phyloP scores from a whole-genome alignment of 2,113 vertebrate genomes.

The Erpornis zantholeuca region DNA sequence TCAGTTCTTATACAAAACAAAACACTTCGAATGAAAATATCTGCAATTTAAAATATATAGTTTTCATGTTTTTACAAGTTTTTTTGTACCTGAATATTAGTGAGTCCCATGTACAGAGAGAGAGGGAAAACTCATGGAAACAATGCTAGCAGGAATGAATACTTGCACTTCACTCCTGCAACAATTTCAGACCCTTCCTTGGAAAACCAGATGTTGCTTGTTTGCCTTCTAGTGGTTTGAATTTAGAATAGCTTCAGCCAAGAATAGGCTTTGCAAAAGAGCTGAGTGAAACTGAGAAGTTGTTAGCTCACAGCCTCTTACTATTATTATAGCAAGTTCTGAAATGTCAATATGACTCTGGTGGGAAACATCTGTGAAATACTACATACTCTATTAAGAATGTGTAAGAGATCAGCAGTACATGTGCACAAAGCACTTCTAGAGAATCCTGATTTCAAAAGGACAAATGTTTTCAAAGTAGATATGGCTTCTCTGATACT shows the following conservation, averaged over 20 bases:
- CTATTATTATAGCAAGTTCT: not conserved
- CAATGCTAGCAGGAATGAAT: not conserved
- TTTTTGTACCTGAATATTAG: not conserved
- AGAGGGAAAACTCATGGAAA: not conserved
- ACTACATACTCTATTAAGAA: not conserved
- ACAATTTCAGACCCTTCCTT: not conserved
- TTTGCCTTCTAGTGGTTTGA: conserved; percentile 64
- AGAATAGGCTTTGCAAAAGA: not conserved
- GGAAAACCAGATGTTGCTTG: not conserved
- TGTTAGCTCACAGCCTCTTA: not conserved
- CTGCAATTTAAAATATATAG: not conserved
- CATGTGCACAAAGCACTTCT: not conserved
- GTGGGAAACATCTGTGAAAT: conserved; percentile 30
- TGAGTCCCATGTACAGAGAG: not conserved
- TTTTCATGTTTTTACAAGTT: not conserved
- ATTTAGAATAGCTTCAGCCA: conserved; percentile 9
- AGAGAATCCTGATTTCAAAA: not conserved
- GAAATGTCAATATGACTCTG: conserved; percentile 15
- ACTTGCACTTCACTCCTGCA: not conserved
- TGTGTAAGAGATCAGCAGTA: not conserved
- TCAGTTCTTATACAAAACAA: not conserved
- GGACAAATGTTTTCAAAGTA: not conserved
- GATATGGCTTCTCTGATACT: not conserved
- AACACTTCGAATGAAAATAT: not conserved
- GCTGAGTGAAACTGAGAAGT: not conserved